Base-by-base conservation (phyloP, 2,888 invertebrate species). In the Nemotelus nigrinus region DNA sequence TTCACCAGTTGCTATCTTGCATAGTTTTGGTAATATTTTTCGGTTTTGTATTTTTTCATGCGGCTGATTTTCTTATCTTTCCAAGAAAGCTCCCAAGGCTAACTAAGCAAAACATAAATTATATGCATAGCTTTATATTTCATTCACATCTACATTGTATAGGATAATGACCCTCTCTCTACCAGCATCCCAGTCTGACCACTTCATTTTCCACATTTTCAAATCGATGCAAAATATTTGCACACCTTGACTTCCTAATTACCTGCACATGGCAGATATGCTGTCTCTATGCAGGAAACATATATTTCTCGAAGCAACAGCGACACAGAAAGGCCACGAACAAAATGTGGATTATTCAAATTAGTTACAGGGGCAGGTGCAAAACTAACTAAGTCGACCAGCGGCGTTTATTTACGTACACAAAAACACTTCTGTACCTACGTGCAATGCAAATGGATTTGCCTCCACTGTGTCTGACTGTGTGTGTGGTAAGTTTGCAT, bases 351-450 rank as follows among this genome's bases (percentile, higher is more conserved):
- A 70, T 53, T 70, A 55, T 70, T 53, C 53, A 70, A 70, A 70
- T 55, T 43, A 70, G 70, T 70, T 53, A 70, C 70, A 53, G 70
- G 70, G 70, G 70, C 70, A 70, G 70, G 70, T 70, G 70, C 53
- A 70, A 70, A 70, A 53, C 55, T 70, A 25, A 25, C 25, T 25
- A 25, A 25, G 25, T 25, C 25, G 25, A 25, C 25, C 25, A 1
- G 25, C 25, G 0, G 0, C 25, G 25, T 25, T 25, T 25, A 25
- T 25, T 25, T 25, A 25, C 25, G 1, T 25, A 25, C 25, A 25
- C 25, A 25, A 25, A 25, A 25, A 25, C 1, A 25, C 25, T 25
- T 25, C 25, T 25, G n/a, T n/a, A n/a, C n/a, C 25, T 25, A 25
- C 25, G 25, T 25, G 25, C 25, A 25, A 25, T 25, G 25, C 25